phyloP scores from a whole-genome alignment of 2,113 vertebrate species.

The Agapornis roseicollis region DNA sequence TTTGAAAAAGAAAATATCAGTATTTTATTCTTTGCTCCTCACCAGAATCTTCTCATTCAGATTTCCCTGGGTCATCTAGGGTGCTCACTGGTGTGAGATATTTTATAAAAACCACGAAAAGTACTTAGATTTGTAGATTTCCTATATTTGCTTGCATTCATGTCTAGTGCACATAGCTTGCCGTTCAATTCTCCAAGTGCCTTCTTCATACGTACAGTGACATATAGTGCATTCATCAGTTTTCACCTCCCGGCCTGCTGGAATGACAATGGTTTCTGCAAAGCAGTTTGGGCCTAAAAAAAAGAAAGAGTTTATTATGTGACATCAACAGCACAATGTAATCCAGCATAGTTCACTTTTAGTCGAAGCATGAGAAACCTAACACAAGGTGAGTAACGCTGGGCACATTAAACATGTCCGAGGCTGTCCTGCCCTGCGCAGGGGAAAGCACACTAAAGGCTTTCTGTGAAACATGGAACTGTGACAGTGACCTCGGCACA shows the following conservation, averaged over 20 bases:
- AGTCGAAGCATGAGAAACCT: neutral
- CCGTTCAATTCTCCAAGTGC: constrained; percentile 93
- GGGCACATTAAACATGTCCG: rapidly evolving
- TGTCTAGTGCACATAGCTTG: constrained; percentile 97
- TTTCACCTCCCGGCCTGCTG: constrained; percentile 94
- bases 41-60: neutral
- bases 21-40: constrained; percentile 18
- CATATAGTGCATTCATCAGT: constrained; percentile 96
- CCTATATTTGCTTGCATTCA: constrained; percentile 92
- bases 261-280: constrained; percentile 92
- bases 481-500: neutral
- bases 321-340: neutral
- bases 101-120: constrained; percentile 60
- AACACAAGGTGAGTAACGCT: rapidly evolving
- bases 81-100: constrained; percentile 12
- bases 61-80: constrained; percentile 13
- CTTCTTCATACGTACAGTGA: constrained; percentile 97
- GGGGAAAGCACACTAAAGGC: neutral
- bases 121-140: neutral
- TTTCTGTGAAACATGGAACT: neutral
- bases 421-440: rapidly evolving
- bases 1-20: constrained; percentile 59
- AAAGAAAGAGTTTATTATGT: neutral
- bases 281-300: constrained; percentile 95
- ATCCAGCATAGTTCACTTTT: neutral